phyloP scores from a whole-genome alignment of 2,797 vertebrate species.

The Lepilemur septentrionalis region DNA sequence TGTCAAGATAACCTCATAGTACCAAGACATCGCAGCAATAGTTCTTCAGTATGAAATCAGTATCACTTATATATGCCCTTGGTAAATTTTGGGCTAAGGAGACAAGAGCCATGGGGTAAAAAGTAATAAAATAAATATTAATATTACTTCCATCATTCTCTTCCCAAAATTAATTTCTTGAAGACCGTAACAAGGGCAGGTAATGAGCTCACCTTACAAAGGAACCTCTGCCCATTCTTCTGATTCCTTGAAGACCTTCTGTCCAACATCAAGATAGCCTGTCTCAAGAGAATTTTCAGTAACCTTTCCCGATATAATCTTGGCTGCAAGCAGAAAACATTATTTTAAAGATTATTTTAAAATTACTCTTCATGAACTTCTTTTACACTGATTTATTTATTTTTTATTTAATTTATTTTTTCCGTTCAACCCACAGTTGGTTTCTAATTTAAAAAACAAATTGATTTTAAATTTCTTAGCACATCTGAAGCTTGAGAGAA shows the following conservation, averaged over 20 bases:
- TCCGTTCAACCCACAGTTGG: not conserved
- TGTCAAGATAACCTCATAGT: not conserved
- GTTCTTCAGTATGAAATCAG: not conserved
- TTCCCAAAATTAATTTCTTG: not conserved
- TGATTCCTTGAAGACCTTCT: not conserved
- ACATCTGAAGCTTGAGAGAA: not conserved
- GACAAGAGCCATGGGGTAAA: not conserved
- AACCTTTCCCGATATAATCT: not conserved
- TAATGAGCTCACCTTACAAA: not conserved
- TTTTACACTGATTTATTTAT: slow-evolving; percentile 33
- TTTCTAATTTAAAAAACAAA: slow-evolving; percentile 9
- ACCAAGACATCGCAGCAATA: not conserved
- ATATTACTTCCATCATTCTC: not conserved
- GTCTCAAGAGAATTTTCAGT: not conserved
- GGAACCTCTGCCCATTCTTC: not conserved
- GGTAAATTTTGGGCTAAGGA: not conserved
- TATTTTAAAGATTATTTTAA: not conserved
- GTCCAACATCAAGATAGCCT: not conserved
- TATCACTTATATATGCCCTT: not conserved
- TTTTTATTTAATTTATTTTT: slow-evolving; percentile 2
- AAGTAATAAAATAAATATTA: not conserved
- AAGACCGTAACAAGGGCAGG: not conserved
- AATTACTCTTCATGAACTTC: not conserved
- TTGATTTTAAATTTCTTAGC: slow-evolving; percentile 11
- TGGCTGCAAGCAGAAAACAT: not conserved